Evolutionary conservation across 2,113 vertebrate genomes (phyloP).

Genomic region (Bothrops jararaca): DNA sequence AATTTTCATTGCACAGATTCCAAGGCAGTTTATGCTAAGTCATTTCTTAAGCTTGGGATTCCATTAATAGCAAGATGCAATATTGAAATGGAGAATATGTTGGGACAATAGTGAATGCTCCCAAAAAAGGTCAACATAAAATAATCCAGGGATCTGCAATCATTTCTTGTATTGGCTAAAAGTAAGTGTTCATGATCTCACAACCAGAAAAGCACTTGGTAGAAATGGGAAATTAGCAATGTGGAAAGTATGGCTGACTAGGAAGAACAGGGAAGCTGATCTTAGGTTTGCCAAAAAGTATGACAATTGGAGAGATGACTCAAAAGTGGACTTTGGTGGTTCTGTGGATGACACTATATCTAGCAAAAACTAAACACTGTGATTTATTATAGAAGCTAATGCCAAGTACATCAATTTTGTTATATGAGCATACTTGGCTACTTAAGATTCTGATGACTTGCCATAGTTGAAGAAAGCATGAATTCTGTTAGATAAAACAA

Average conservation of each 20-base stretch:
- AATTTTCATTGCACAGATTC: neutral
- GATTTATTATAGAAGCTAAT: neutral
- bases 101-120: neutral
- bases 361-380: neutral
- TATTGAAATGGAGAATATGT: neutral
- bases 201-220: neutral
- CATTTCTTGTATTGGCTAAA: neutral
- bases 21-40: neutral
- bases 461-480: neutral
- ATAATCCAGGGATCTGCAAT: neutral
- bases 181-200: neutral
- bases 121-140: neutral
- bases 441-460: neutral
- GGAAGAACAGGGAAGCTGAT: neutral
- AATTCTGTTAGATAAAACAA: neutral
- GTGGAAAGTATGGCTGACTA: neutral
- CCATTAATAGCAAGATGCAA: neutral
- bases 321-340: neutral
- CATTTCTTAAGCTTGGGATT: neutral
- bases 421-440: neutral
- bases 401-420: neutral
- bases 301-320: neutral
- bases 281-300: neutral
- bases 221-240: neutral
- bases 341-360: neutral